These are phyloP conservation scores for Campylomormyrus tamandua DNA, from an alignment of 2,113 vertebrate species.

Conservation along the genomic window DNA sequence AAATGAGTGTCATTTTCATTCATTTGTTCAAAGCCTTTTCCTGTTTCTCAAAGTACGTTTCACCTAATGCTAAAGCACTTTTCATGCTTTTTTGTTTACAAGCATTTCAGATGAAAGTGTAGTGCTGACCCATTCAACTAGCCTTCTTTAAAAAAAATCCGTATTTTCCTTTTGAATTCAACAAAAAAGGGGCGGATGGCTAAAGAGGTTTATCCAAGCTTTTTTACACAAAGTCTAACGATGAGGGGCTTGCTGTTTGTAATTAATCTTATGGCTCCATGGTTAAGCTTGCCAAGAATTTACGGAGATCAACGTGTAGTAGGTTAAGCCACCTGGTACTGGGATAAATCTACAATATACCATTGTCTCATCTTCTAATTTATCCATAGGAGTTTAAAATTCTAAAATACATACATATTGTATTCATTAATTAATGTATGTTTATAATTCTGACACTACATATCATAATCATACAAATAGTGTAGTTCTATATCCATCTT, in stretches of 20 bases:
- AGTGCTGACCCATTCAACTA: neutral
- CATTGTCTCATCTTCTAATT: neutral
- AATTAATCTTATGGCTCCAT: neutral
- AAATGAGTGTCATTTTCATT: neutral
- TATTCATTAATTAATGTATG: neutral
- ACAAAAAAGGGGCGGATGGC: neutral
- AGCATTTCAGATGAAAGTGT: constrained; percentile 1
- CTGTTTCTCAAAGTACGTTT: neutral
- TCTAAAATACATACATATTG: neutral
- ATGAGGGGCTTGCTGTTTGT: neutral
- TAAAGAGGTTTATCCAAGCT: neutral
- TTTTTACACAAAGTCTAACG: neutral
- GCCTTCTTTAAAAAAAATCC: neutral
- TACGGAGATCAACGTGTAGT: neutral
- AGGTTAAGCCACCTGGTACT: neutral
- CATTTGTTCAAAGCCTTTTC: neutral
- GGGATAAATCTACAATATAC: neutral
- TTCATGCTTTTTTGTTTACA: neutral
- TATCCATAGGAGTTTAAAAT: neutral
- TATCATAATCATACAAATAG: neutral
- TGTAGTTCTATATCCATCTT: neutral
- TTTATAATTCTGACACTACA: neutral
- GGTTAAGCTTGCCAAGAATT: neutral
- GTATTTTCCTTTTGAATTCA: neutral
- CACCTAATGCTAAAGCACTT: neutral